Conservation (phyloP, 2,113 vertebrate genomes). For the Puffinus mauretanicus region DNA sequence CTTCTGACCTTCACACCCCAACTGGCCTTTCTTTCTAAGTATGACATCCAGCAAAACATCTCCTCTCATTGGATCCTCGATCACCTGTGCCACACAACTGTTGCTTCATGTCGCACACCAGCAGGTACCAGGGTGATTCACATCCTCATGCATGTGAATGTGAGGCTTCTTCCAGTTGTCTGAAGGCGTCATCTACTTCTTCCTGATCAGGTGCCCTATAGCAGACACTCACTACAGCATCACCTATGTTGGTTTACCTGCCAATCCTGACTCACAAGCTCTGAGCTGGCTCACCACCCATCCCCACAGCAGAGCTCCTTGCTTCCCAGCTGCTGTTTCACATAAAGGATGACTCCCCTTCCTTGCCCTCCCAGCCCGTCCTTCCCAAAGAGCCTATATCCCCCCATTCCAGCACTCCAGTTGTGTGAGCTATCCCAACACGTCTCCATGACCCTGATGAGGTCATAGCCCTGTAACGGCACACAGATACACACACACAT, state of each 20-base stretch:
- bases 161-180: background rate
- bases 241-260: background rate
- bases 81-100: background rate
- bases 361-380: background rate
- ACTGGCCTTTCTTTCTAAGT: background rate
- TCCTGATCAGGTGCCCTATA: background rate
- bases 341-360: background rate
- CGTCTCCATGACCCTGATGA: fast-evolving
- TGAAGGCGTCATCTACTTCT: background rate
- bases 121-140: background rate
- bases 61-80: fast-evolving
- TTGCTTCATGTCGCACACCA: background rate
- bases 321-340: background rate
- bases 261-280: background rate
- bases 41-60: background rate
- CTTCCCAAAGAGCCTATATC: background rate
- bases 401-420: background rate
- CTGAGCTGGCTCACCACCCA: background rate
- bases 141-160: background rate
- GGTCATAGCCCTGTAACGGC: background rate
- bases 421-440: background rate
- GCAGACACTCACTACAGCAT: background rate
- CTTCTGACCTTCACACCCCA: background rate
- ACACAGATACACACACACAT: background rate
- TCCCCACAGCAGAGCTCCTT: background rate